These are phyloP conservation scores for Ornithoptera priamus DNA, from an alignment of 2,888 invertebrate genomes.

Conservation along the genomic window DNA sequence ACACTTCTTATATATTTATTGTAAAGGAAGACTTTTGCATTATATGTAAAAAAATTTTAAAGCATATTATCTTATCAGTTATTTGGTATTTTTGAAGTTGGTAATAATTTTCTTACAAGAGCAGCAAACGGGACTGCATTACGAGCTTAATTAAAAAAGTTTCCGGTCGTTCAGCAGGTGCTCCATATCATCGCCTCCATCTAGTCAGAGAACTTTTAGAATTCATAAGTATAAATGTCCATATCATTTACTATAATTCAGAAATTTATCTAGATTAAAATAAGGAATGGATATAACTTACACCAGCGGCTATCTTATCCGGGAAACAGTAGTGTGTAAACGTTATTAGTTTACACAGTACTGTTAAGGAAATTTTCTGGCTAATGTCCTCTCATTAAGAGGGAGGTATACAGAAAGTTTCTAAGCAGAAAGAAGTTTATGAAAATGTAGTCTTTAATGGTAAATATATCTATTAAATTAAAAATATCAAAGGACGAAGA, in stretches of 20 bases:
- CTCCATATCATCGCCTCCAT: background rate
- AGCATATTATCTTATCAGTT: background rate
- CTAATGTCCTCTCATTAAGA: too few species aligned
- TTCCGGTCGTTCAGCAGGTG: background rate
- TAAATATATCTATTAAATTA: too few species aligned
- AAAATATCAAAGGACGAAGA: too few species aligned
- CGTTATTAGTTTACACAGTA: too few species aligned
- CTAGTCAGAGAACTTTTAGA: background rate
- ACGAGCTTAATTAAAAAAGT: slow-evolving; percentile 10
- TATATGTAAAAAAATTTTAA: background rate
- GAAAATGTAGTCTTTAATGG: too few species aligned
- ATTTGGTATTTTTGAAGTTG: background rate
- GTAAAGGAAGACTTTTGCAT: background rate
- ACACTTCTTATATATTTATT: background rate
- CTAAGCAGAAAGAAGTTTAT: too few species aligned
- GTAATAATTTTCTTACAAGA: background rate
- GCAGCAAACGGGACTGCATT: background rate
- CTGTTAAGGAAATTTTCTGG: too few species aligned
- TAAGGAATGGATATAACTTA: too few species aligned
- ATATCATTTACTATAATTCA: background rate
- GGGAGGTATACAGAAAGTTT: too few species aligned
- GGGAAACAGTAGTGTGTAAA: too few species aligned
- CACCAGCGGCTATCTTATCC: too few species aligned
- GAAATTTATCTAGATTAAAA: background rate
- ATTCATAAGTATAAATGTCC: background rate